Percentiles rank a stretch among this genome's conserved stretches.
phyloP scores from a whole-genome alignment of 2,888 invertebrate genomes.

The Perizoma flavofasciatum region DNA sequence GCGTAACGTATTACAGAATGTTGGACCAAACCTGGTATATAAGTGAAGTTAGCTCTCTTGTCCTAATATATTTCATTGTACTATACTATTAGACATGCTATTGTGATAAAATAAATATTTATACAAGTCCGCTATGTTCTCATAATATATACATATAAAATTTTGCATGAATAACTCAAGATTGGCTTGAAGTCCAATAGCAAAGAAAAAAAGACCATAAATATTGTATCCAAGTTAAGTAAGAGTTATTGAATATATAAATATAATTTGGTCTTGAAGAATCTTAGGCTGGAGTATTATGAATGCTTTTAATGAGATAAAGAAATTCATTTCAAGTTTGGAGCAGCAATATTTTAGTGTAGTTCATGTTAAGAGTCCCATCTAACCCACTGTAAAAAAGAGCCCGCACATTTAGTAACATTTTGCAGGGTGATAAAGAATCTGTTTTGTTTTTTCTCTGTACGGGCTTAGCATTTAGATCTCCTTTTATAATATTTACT shows the following conservation, averaged over 20 bases:
- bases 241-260: background rate
- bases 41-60: slow-evolving; percentile 69
- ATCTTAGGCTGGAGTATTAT: no score
- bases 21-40: slow-evolving; percentile 68
- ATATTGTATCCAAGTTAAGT: slow-evolving; percentile 10
- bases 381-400: no score
- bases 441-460: background rate
- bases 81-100: slow-evolving; percentile 39
- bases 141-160: slow-evolving; percentile 11
- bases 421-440: no score
- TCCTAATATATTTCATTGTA: slow-evolving; percentile 23
- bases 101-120: slow-evolving; percentile 35
- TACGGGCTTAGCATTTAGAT: slow-evolving; percentile 12
- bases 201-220: background rate
- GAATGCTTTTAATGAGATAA: no score
- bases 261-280: background rate
- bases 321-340: no score
- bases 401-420: no score
- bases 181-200: no score
- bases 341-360: no score
- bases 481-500: slow-evolving; percentile 5
- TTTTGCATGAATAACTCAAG: background rate
- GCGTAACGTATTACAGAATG: slow-evolving; percentile 54
- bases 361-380: no score
- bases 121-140: slow-evolving; percentile 27